Base-by-base conservation (phyloP, 2,797 vertebrate genomes). In the Pseudochromis fuscus region DNA sequence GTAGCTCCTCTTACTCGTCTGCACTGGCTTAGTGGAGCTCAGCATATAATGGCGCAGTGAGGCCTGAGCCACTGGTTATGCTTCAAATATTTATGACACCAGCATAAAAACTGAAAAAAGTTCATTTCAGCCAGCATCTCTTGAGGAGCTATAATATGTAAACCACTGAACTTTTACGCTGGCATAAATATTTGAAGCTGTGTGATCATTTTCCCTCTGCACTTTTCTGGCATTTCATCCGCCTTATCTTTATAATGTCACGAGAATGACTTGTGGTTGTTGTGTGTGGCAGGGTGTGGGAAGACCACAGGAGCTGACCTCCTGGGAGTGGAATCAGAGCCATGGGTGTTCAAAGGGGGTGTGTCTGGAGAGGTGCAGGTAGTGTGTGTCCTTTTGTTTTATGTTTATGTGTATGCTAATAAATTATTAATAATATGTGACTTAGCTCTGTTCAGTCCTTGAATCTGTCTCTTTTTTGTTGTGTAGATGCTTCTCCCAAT, bases 281-380 rank as follows among this genome's bases (percentile, higher is more conserved):
- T 68, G 19, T 75, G 38, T 44, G 58, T 70, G 60, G 11, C 75
- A 96, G 96, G 94, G 95, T 96, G 96, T 80, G 95, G 95, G 23
- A 94, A 92, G 44, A 87, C 91, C 48, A 72, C 92, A 0, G 94
- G 94, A 45, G 92, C 89, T 0, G 80, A 94, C 37, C 69, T 92
- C 46, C 82, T 90, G 66, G 92, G 88, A 33, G 83, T 90, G 23
- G 95, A 96, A 0, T 90, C 94, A 0, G 96, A 96, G 77, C 95
- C 95, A 0, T 96, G 95, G 95, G 93, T 57, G 0, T 93, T 84
- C 68, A 95, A 94, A 72, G 95, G 96, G 8, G 95, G 95, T 1
- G 89, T 96, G 37, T 95, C 94, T 9, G 95, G 95, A 46, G 96
- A 96, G 75, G 92, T 96, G 72, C 96, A 96, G 95, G 96, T 96